phyloP scores from a whole-genome alignment of 2,888 invertebrate species.

The Cynaeus angustus region DNA sequence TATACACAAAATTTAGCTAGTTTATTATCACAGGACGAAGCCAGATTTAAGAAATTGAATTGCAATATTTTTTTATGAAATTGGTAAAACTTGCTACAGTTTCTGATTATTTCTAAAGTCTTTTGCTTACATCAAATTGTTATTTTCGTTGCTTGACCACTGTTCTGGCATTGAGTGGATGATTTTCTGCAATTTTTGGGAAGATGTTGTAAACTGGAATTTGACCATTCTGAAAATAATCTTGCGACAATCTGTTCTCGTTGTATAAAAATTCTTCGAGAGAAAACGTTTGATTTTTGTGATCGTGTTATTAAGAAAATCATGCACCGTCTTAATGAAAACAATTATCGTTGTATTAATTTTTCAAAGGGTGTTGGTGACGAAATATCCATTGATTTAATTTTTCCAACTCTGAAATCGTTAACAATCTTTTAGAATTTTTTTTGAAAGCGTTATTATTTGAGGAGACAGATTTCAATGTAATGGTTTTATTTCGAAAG shows the following conservation, averaged over 20 bases:
- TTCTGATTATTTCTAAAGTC: constrained; percentile 70
- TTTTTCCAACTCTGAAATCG: not conserved
- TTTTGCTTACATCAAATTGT: constrained; percentile 79
- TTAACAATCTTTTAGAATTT: not conserved
- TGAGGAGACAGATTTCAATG: constrained; percentile 60
- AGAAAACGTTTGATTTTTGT: constrained; percentile 75
- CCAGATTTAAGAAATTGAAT: constrained; percentile 75
- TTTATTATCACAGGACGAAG: constrained; percentile 75
- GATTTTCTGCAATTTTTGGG: constrained; percentile 78
- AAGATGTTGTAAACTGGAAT: constrained; percentile 77
- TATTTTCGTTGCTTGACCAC: constrained; percentile 77
- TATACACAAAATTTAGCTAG: constrained; percentile 79
- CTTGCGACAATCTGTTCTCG: constrained; percentile 77
- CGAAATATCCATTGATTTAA: not conserved
- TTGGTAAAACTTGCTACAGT: constrained; percentile 9
- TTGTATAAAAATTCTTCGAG: constrained; percentile 74
- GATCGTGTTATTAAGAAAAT: constrained; percentile 75
- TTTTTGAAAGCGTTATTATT: not conserved
- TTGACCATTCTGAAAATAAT: constrained; percentile 65
- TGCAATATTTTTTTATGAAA: constrained; percentile 65
- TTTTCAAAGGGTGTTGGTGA: constrained; percentile 7
- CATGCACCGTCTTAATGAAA: constrained; percentile 59
- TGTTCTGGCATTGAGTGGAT: constrained; percentile 80
- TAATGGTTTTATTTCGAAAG: constrained; percentile 67
- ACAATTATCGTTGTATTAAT: not conserved